These are phyloP conservation scores for Anagrus nilaparvatae DNA, from an alignment of 1,140 invertebrate species.

Conservation along the genomic window DNA sequence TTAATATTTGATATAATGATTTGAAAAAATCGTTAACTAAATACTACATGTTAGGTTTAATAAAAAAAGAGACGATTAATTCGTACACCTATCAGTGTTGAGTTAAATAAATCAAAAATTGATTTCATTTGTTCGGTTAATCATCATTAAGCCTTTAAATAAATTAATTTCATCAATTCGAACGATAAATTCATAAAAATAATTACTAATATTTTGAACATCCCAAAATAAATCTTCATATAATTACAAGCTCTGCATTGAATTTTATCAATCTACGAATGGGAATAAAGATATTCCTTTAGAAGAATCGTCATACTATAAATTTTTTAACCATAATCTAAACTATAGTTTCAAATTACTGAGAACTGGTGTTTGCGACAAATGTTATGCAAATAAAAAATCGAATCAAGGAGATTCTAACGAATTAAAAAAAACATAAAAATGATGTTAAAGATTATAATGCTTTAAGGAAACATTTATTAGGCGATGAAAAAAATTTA, in stretches of 20 bases:
- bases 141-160: too few species aligned
- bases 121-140: too few species aligned
- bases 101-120: too few species aligned
- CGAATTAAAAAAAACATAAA: neutral
- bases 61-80: too few species aligned
- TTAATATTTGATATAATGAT: too few species aligned
- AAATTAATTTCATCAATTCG: too few species aligned
- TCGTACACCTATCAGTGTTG: too few species aligned
- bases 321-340: conserved; percentile 5
- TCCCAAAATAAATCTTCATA: neutral
- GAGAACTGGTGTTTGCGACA: conserved; percentile 2
- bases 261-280: neutral
- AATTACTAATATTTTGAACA: too few species aligned
- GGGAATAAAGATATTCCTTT: neutral
- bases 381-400: neutral
- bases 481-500: neutral
- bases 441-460: neutral
- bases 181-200: too few species aligned
- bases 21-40: too few species aligned
- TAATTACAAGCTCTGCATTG: neutral
- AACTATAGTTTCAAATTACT: neutral
- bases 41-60: too few species aligned
- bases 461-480: neutral
- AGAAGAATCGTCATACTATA: neutral
- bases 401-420: neutral